A percentile compares a stretch with the other conserved stretches of the same genome.
Evolutionary conservation across 2,797 vertebrate species (phyloP).

Genomic region (Sebastes umbrosus): DNA sequence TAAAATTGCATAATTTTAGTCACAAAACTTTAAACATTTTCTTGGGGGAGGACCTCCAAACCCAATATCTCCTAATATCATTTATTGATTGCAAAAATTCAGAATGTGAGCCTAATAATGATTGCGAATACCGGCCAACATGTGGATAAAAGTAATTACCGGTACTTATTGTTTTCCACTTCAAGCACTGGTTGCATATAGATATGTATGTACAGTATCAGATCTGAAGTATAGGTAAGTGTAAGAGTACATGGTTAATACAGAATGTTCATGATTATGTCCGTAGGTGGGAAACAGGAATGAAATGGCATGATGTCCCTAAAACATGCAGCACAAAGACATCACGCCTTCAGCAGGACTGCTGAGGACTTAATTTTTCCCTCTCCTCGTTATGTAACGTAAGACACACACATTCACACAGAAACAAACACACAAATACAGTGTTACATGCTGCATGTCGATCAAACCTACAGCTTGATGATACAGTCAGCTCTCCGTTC

Average conservation of each 20-base stretch:
- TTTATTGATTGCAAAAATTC: background rate
- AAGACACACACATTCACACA: background rate
- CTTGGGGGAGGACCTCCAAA: no score
- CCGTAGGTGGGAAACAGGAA: background rate
- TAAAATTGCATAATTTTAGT: no score
- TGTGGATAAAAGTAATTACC: background rate
- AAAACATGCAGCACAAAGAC: background rate
- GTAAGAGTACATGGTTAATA: background rate
- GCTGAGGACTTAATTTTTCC: background rate
- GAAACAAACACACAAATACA: slow-evolving; percentile 20
- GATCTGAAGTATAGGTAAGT: background rate
- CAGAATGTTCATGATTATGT: background rate
- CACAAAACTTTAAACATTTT: no score
- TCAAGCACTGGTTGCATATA: background rate
- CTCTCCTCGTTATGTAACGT: slow-evolving; percentile 3
- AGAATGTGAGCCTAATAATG: no score
- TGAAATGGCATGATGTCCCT: background rate
- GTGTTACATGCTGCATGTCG: background rate
- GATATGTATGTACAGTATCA: background rate
- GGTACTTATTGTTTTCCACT: no score
- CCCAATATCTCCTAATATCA: no score
- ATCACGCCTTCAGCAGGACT: background rate
- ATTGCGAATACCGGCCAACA: background rate
- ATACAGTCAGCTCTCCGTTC: slow-evolving; percentile 48
- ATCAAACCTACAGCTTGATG: slow-evolving; percentile 30